Percentiles rank a stretch among this genome's conserved stretches.
Conservation (phyloP, 1,140 invertebrate genomes). For the Euborellia annulipes region DNA sequence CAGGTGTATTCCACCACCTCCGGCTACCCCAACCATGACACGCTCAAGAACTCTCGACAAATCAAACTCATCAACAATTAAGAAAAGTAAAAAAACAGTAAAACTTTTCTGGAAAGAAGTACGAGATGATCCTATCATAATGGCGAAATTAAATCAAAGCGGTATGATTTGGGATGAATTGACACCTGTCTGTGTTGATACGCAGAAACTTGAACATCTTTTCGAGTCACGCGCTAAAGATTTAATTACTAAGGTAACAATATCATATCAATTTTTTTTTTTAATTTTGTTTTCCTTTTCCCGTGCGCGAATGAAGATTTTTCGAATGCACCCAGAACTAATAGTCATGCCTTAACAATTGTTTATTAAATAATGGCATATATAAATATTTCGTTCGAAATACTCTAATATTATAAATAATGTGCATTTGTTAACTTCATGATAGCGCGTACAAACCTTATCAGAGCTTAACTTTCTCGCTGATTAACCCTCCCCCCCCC, state of each 20-base stretch:
- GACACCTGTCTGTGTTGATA: slow-evolving; percentile 68
- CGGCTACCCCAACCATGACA: slow-evolving; percentile 29
- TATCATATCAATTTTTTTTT: no score
- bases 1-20: slow-evolving; percentile 11
- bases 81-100: slow-evolving; percentile 94
- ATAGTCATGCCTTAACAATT: no score
- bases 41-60: slow-evolving; percentile 25
- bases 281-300: no score
- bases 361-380: background rate
- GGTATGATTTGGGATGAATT: slow-evolving; percentile 93
- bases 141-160: slow-evolving; percentile 43
- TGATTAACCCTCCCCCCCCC: no score
- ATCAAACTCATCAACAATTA: slow-evolving; percentile 31
- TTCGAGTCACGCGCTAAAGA: slow-evolving; percentile 96
- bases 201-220: slow-evolving; percentile 85
- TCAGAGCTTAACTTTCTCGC: no score
- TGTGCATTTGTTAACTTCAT: no score
- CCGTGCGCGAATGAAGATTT: background rate
- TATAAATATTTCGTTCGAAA: background rate
- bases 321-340: background rate
- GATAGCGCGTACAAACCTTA: no score
- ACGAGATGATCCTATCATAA: slow-evolving; percentile 62
- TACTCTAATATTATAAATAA: background rate
- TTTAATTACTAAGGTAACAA: slow-evolving; percentile 71
- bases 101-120: slow-evolving; percentile 99